These are phyloP conservation scores for Elaphurus davidianus DNA, from an alignment of 2,113 vertebrate species.

Conservation along the genomic window DNA sequence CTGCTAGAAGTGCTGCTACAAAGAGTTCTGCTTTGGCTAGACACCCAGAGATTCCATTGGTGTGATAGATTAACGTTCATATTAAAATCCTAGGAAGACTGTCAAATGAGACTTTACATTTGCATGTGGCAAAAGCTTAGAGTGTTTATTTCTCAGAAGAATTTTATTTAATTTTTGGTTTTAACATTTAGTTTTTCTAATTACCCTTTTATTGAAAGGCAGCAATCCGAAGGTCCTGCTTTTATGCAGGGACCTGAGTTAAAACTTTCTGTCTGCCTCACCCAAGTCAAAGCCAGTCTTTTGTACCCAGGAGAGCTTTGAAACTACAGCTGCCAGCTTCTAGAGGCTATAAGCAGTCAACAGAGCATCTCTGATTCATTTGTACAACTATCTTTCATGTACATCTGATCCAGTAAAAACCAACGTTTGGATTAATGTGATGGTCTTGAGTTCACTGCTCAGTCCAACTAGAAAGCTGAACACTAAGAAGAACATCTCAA, in stretches of 20 bases:
- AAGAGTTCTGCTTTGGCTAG: not conserved
- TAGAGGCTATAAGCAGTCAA: not conserved
- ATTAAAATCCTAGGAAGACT: not conserved
- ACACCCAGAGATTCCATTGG: not conserved
- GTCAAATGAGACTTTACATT: not conserved
- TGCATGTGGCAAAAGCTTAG: not conserved
- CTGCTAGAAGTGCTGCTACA: not conserved
- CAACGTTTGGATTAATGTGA: not conserved
- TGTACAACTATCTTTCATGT: not conserved
- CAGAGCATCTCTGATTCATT: not conserved
- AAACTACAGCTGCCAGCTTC: not conserved
- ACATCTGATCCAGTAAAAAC: not conserved
- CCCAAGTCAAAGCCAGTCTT: not conserved
- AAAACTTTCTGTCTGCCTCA: not conserved
- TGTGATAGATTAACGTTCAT: not conserved
- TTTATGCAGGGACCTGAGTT: not conserved
- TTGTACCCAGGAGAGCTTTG: not conserved
- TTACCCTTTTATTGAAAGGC: not conserved
- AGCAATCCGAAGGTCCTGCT: not conserved
- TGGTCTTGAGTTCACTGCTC: not conserved
- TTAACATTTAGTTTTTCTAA: not conserved
- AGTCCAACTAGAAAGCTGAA: not conserved
- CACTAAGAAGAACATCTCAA: not conserved
- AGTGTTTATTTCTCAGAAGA: not conserved
- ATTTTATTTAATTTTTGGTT: not conserved